Evolutionary conservation across 2,113 vertebrate genomes (phyloP), one percentile per base, ranked within the genome.

Genomic region (Serilophus lunatus): DNA sequence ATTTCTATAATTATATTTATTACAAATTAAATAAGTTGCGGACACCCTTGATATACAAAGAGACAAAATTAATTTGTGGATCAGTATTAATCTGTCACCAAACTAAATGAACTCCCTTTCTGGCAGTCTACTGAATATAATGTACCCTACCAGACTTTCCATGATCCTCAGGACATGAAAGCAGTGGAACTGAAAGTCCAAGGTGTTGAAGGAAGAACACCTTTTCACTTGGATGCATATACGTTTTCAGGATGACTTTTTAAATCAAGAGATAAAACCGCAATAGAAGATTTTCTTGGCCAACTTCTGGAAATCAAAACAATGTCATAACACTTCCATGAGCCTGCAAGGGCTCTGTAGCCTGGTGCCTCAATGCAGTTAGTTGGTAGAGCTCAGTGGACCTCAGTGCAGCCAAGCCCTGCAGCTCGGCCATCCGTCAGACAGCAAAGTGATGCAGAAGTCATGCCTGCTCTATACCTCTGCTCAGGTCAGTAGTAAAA

Each of bases 1-100:
- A 98, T 99, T 99, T 99, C 98, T 98, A 98, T 99, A 98, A 99
- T 98, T 98, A 97, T 90, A 98, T 98, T 98, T 98, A 98, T 98
- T 97, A 98, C 96, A 97, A 98, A 98, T 98, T 98, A 98, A 98
- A 97, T 97, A 98, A 98, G 97, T 98, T 97, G 97, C 38, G 10
- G 96, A 95, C 97, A 96, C 97, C 97, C 98, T 98, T 97, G 96
- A 97, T 98, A 97, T 96, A 98, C 98, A 97, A 98, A 97, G 96
- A 98, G 98, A 98, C 97, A 95, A 98, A 97, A 98, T 98, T 98
- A 96, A 98, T 98, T 98, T 98, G 98, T 91, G 97, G 98, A 98
- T 98, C 98, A 97, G 98, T 98, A 98, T 98, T 97, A 98, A 97
- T 97, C 93, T 98, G 97, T 97, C 97, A 97, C 97, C 97, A 97